These are phyloP conservation scores for Linyphia triangularis DNA, from an alignment of 2,888 invertebrate genomes.

Conservation along the genomic window DNA sequence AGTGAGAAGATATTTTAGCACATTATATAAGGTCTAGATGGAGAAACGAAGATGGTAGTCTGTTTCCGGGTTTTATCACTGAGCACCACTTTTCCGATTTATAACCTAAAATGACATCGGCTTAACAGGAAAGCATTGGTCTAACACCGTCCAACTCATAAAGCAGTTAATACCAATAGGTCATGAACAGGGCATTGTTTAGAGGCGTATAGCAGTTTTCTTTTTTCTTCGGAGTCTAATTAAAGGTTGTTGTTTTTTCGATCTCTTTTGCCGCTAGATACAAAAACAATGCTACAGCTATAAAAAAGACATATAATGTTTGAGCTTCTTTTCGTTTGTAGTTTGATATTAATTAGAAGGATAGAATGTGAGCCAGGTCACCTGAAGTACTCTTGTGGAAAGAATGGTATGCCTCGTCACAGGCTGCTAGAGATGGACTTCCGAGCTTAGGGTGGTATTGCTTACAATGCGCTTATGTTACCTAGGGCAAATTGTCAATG, in stretches of 20 bases:
- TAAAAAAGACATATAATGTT: slow-evolving; percentile 32
- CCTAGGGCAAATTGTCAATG: slow-evolving; percentile 9
- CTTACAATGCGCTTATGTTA: not conserved
- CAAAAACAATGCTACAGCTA: slow-evolving; percentile 36
- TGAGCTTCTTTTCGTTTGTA: slow-evolving; percentile 15
- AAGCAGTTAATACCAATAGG: slow-evolving; percentile 28
- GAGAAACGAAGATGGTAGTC: not conserved
- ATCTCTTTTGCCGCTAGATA: slow-evolving; percentile 25
- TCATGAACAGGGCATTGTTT: slow-evolving; percentile 46
- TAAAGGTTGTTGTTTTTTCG: slow-evolving; percentile 24
- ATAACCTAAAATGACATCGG: slow-evolving; percentile 9
- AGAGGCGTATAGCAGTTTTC: slow-evolving; percentile 35
- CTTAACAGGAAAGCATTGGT: slow-evolving; percentile 7
- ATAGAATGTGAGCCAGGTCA: slow-evolving; percentile 37
- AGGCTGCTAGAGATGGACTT: slow-evolving; percentile 54
- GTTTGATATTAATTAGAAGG: slow-evolving; percentile 35
- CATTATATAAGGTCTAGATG: not conserved
- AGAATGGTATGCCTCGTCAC: slow-evolving; percentile 50
- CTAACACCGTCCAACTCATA: slow-evolving; percentile 26
- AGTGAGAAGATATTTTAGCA: slow-evolving; percentile 7
- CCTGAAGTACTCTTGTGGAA: slow-evolving; percentile 34
- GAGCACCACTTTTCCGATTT: slow-evolving; percentile 29
- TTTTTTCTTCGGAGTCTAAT: slow-evolving; percentile 29
- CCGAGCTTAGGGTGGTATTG: slow-evolving; percentile 8
- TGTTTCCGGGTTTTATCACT: slow-evolving; percentile 35